Conservation (phyloP, 2,797 vertebrate species). For the Chromobotia macracanthus region DNA sequence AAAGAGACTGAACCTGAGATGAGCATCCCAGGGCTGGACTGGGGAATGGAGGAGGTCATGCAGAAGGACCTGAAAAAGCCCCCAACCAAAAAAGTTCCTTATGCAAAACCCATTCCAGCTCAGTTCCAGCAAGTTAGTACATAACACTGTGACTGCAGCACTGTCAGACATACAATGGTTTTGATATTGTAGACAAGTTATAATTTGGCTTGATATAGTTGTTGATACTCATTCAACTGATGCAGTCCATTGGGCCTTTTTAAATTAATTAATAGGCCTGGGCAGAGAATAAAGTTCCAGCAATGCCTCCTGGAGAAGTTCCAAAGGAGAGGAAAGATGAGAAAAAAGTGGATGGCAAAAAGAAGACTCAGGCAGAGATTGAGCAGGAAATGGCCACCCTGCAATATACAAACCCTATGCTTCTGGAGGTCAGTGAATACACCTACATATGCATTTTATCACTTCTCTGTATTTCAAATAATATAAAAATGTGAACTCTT, state of each 20-base stretch:
- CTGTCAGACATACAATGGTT: background rate
- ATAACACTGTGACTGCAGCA: background rate
- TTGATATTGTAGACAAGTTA: background rate
- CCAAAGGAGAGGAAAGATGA: conserved; percentile 91
- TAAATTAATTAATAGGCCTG: conserved; percentile 80
- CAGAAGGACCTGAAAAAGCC: conserved; percentile 95
- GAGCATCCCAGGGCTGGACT: conserved; percentile 96
- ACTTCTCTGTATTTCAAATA: background rate
- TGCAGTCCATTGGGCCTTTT: background rate
- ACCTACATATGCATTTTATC: background rate
- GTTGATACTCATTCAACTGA: background rate
- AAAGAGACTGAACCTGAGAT: conserved; percentile 94
- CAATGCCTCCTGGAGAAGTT: conserved; percentile 85
- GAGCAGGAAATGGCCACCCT: conserved; percentile 96
- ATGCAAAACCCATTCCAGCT: conserved; percentile 96
- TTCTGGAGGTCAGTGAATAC: conserved; percentile 83
- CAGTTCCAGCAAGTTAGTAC: conserved; percentile 92
- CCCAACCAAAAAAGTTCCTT: conserved; percentile 97
- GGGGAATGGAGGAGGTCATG: conserved; percentile 99
- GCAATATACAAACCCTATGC: conserved; percentile 92
- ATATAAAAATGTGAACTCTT: background rate
- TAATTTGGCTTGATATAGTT: background rate
- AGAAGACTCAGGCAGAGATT: conserved; percentile 91
- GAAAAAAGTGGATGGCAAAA: conserved; percentile 89
- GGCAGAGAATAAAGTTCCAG: conserved; percentile 97